Conservation (phyloP, 1,140 invertebrate genomes). For the Trialeurodes vaporariorum region DNA sequence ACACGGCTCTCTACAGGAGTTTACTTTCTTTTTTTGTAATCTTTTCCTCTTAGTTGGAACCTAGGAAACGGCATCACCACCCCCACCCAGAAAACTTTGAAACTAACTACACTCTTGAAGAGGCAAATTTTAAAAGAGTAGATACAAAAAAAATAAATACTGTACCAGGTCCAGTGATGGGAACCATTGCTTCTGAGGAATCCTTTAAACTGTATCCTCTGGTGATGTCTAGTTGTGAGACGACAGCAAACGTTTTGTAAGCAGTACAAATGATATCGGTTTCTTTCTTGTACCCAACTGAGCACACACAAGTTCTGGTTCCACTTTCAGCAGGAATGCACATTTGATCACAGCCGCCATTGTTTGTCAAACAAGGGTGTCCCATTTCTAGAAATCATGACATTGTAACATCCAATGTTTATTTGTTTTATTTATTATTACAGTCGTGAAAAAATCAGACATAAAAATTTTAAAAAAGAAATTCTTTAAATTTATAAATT, state of each 20-base stretch:
- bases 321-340: constrained; percentile 68
- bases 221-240: constrained; percentile 76
- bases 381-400: constrained; percentile 40
- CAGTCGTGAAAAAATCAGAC: too few relatives aligned
- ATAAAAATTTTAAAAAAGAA: too few relatives aligned
- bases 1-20: not conserved
- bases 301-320: constrained; percentile 68
- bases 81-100: not conserved
- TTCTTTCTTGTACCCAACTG: constrained; percentile 72
- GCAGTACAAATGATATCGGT: constrained; percentile 63
- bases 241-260: constrained; percentile 82
- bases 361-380: constrained; percentile 74
- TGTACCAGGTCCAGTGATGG: constrained; percentile 66
- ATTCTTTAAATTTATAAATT: too few relatives aligned
- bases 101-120: not conserved
- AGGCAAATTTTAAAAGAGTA: not conserved
- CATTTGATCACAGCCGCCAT: constrained; percentile 87
- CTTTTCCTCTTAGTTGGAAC: too few relatives aligned
- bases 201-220: constrained; percentile 76
- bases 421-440: too few relatives aligned
- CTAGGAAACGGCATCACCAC: too few relatives aligned
- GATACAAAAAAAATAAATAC: not conserved
- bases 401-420: too few relatives aligned
- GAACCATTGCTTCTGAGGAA: constrained; percentile 84
- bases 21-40: not conserved